Evolutionary conservation across 2,888 invertebrate genomes (phyloP), one percentile per base, ranked within the genome.

Genomic region (Idaea straminata): DNA sequence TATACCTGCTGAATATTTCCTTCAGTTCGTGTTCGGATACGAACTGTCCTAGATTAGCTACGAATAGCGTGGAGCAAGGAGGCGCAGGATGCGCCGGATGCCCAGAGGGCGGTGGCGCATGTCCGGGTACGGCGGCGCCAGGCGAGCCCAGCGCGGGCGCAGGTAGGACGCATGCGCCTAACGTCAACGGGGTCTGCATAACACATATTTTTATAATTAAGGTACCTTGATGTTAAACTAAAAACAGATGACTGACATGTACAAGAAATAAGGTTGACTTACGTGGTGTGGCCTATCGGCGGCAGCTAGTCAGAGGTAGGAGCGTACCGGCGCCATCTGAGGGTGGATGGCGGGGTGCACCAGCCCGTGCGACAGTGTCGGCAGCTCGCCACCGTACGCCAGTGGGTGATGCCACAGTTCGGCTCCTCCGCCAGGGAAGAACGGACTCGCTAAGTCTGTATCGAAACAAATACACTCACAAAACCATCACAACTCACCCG

Each of bases 21-120:
- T 99, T 99, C 79, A 99, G 96, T 92, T 99, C 99, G 87, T 99
- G 99, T 93, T 99, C 99, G 77, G 98, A 98, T 83, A 99, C 98
- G 91, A 98, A 98, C 92, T 98, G 98, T 77, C 99, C 99, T 85
- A 99, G 95, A 93, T 99, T 99, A 84, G 99, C 99, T 86, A 99
- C 99, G 94, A 99, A 99, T 77, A 99, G 96, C 77, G 99, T 99
- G 81, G 98, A 98, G 94, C 98, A 99, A 79, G 98, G 98, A 78
- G 97, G 96, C 87, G 97, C 96, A 64, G 94, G 92, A 79, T 94
- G 94, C 75, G 93, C 88, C 70, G 93, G 91, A 77, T 96, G 96
- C 92, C 96, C 96, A 86, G 96, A 96, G 71, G 90, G 91, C 70
- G 90, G 88, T 77, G 75, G 91, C 93, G 78, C 85, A 64, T 86